Evolutionary conservation across 2,113 vertebrate genomes (phyloP).

Genomic region (Mormoops blainvillei): DNA sequence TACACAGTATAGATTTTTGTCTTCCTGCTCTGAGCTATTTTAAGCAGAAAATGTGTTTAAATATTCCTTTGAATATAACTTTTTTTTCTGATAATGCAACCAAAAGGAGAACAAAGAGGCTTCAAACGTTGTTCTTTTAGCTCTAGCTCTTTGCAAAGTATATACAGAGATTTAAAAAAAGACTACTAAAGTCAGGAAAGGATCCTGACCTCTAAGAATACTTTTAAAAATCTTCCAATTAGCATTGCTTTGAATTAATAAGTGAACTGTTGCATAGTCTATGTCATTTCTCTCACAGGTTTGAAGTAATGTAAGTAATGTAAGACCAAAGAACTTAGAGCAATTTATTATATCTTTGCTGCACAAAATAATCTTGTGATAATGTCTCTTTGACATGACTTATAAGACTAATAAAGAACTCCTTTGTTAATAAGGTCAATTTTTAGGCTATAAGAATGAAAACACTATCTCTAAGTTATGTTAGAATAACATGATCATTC

Average conservation of each 20-base stretch:
- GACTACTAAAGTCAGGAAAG: not conserved
- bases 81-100: slow-evolving; percentile 9
- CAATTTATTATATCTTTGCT: not conserved
- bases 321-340: not conserved
- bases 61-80: not conserved
- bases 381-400: not conserved
- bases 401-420: not conserved
- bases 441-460: slow-evolving; percentile 5
- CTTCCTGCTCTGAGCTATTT: not conserved
- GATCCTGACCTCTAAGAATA: not conserved
- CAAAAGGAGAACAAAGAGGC: not conserved
- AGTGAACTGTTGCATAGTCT: not conserved
- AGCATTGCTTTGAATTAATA: slow-evolving; percentile 10
- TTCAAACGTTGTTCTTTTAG: not conserved
- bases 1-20: not conserved
- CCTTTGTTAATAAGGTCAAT: not conserved
- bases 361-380: not conserved
- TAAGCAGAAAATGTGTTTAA: slow-evolving; percentile 20
- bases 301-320: not conserved
- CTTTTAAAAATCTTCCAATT: not conserved
- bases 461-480: slow-evolving; percentile 47
- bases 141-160: slow-evolving; percentile 1
- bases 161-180: not conserved
- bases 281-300: not conserved
- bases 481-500: not conserved